Conservation (phyloP, 2,797 vertebrate species). For the Epinephelus coioides region DNA sequence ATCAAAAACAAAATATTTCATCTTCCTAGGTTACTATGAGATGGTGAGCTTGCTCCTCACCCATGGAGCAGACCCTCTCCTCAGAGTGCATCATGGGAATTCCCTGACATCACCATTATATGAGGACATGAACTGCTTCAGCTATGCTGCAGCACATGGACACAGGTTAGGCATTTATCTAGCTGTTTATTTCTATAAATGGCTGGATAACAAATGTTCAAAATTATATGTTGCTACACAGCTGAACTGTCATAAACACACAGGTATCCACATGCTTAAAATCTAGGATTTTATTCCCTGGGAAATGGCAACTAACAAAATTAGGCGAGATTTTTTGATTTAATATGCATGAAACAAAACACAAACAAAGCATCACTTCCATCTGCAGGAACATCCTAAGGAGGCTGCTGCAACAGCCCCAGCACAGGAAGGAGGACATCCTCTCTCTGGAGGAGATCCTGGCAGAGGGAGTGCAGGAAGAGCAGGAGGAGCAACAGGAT, state of each 20-base stretch:
- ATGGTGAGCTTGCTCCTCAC: constrained; percentile 91
- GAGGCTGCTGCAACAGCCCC: constrained; percentile 92
- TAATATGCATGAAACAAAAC: neutral
- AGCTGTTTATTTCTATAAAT: too few species aligned
- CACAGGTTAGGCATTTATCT: constrained; percentile 87
- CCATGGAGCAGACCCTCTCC: constrained; percentile 92
- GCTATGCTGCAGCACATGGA: constrained; percentile 94
- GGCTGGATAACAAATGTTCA: too few species aligned
- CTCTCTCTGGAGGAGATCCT: constrained; percentile 96
- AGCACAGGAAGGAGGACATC: constrained; percentile 90
- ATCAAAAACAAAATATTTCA: neutral
- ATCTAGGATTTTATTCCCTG: too few species aligned
- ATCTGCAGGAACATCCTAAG: constrained; percentile 90
- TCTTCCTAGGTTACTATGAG: constrained; percentile 91
- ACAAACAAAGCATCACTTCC: neutral
- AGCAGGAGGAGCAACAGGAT: constrained; percentile 42
- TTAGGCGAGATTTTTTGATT: neutral
- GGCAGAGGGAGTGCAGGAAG: constrained; percentile 93
- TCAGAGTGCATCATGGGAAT: constrained; percentile 89
- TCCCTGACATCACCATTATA: constrained; percentile 91
- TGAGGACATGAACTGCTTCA: constrained; percentile 96
- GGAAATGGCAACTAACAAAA: too few species aligned
- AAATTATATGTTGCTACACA: too few species aligned
- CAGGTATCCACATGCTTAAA: neutral
- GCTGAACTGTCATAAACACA: neutral